phyloP scores from a whole-genome alignment of 1,140 invertebrate genomes.

The Brachionus rubens region DNA sequence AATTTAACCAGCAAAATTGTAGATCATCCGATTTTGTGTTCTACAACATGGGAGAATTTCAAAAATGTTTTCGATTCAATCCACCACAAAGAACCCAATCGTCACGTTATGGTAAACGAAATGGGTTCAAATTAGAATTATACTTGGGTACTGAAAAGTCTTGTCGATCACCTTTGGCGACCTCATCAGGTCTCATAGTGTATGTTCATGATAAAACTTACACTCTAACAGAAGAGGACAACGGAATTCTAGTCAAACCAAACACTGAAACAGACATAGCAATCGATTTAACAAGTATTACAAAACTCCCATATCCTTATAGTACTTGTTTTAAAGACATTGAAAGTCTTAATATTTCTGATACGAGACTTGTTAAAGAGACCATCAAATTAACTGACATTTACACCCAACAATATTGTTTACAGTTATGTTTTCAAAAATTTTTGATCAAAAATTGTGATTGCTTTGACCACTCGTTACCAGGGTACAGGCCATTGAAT shows the following conservation, averaged over 20 bases:
- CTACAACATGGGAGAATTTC: constrained; percentile 13
- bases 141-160: background rate
- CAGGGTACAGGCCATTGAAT: background rate
- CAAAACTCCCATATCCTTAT: constrained; percentile 4
- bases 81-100: background rate
- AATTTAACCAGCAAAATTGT: background rate
- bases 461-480: constrained; percentile 9
- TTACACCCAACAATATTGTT: constrained; percentile 36
- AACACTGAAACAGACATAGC: constrained; percentile 12
- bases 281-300: background rate
- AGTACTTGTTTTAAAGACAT: constrained; percentile 2
- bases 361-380: background rate
- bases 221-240: constrained; percentile 29
- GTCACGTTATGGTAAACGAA: background rate
- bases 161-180: background rate
- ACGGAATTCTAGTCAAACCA: constrained; percentile 4
- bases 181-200: constrained; percentile 2
- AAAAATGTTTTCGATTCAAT: constrained; percentile 23
- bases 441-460: constrained; percentile 34
- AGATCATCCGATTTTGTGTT: background rate
- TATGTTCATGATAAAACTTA: constrained; percentile 19
- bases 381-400: background rate
- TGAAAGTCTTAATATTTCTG: background rate
- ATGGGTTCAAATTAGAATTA: constrained; percentile 23
- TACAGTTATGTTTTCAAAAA: constrained; percentile 29